Conservation (phyloP, 2,888 invertebrate genomes). For the Xylocampa areola region DNA sequence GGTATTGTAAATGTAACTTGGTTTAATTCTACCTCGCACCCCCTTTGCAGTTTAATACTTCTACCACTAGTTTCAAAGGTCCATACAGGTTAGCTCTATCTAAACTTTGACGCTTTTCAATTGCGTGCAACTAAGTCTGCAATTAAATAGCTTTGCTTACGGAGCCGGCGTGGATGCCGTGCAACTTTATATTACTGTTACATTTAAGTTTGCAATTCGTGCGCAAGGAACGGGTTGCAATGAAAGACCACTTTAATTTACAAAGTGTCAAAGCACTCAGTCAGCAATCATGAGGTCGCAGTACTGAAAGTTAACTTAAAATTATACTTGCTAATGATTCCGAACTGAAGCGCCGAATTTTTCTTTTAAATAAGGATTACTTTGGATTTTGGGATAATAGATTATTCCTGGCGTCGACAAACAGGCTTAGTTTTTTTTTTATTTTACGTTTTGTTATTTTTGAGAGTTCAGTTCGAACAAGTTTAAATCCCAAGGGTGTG, state of each 20-base stretch:
- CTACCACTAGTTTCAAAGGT: conserved; percentile 15
- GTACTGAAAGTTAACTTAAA: conserved; percentile 19
- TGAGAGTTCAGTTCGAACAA: not conserved
- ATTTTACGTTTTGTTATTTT: conserved; percentile 28
- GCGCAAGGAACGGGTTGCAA: conserved; percentile 21
- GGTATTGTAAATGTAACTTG: not conserved
- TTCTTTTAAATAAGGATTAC: conserved; percentile 45
- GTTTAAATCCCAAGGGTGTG: too few species aligned
- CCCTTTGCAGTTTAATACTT: conserved; percentile 6
- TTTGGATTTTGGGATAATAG: conserved; percentile 38
- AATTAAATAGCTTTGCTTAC: conserved; percentile 29
- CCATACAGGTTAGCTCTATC: conserved; percentile 19
- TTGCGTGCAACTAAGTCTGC: conserved; percentile 27
- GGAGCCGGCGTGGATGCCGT: not conserved
- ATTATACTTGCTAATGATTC: conserved; percentile 46
- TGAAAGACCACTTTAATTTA: conserved; percentile 35
- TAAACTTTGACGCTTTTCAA: conserved; percentile 38
- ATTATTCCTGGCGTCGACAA: conserved; percentile 34
- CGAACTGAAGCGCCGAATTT: conserved; percentile 22
- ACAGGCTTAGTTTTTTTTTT: conserved; percentile 33
- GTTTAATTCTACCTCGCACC: conserved; percentile 4
- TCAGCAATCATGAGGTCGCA: conserved; percentile 13
- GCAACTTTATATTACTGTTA: conserved; percentile 25
- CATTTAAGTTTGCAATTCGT: conserved; percentile 25
- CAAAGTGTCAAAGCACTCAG: conserved; percentile 40